Evolutionary conservation across 1,140 invertebrate genomes (phyloP).

Genomic region (Pantala flavescens): DNA sequence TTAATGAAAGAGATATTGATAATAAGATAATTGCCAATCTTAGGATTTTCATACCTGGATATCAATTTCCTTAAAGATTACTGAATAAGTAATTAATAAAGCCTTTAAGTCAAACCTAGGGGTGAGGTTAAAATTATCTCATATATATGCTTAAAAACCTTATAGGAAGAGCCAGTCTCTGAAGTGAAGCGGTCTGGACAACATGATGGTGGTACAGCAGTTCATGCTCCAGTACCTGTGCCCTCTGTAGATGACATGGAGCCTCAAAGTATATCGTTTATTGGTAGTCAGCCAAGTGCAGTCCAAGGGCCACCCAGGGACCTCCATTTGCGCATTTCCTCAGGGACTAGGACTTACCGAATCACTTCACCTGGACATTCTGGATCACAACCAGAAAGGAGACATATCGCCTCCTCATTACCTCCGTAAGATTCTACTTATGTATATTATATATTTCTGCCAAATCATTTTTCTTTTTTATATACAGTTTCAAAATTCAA

Average conservation of each 20-base stretch:
- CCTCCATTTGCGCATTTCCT: constrained; percentile 47
- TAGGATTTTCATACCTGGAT: too few relatives aligned
- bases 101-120: too few relatives aligned
- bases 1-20: too few relatives aligned
- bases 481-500: too few relatives aligned
- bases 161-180: too few relatives aligned
- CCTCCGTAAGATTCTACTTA: neutral
- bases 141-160: too few relatives aligned
- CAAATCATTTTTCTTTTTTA: too few relatives aligned
- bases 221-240: constrained; percentile 49
- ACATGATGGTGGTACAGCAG: constrained; percentile 26
- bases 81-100: too few relatives aligned
- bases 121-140: too few relatives aligned
- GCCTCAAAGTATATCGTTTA: constrained; percentile 85
- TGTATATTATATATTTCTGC: too few relatives aligned
- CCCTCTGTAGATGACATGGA: constrained; percentile 72
- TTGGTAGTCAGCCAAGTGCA: constrained; percentile 46
- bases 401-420: neutral
- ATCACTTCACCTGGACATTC: constrained; percentile 55
- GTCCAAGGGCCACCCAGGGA: neutral
- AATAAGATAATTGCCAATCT: too few relatives aligned
- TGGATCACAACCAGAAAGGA: neutral
- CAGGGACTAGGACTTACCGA: constrained; percentile 74
- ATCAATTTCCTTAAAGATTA: too few relatives aligned
- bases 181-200: neutral